These are phyloP conservation scores for Agrotis exclamationis DNA, from an alignment of 2,888 invertebrate species.

Conservation along the genomic window DNA sequence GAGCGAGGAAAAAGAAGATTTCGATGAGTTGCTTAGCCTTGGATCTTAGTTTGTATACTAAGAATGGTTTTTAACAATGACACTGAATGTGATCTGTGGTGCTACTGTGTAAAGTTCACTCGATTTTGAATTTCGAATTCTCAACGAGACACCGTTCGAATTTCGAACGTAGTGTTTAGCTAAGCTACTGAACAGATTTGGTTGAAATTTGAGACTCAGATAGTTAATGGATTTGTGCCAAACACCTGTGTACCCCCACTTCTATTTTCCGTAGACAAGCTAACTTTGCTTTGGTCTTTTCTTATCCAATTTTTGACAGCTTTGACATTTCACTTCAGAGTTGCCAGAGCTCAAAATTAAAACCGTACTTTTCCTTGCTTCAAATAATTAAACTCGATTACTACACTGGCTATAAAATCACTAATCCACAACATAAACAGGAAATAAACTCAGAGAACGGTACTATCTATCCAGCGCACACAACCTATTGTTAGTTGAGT, in stretches of 20 bases:
- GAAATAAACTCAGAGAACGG: constrained; percentile 49
- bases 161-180: too few relatives aligned
- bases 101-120: too few relatives aligned
- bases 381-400: neutral
- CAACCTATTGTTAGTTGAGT: constrained; percentile 53
- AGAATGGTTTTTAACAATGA: neutral
- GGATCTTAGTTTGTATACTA: constrained; percentile 4
- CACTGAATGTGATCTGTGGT: too few relatives aligned
- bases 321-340: neutral
- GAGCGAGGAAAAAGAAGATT: constrained; percentile 26
- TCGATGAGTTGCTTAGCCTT: constrained; percentile 24
- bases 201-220: too few relatives aligned
- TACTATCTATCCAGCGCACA: constrained; percentile 34
- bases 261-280: neutral
- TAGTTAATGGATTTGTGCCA: too few relatives aligned
- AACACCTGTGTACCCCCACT: too few relatives aligned
- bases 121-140: too few relatives aligned
- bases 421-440: constrained; percentile 34
- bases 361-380: neutral
- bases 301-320: too few relatives aligned
- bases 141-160: too few relatives aligned
- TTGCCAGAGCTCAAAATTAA: neutral
- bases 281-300: neutral
- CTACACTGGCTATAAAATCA: neutral
- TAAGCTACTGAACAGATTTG: too few relatives aligned